phyloP scores from a whole-genome alignment of 2,113 vertebrate genomes.

The Scomber japonicus region DNA sequence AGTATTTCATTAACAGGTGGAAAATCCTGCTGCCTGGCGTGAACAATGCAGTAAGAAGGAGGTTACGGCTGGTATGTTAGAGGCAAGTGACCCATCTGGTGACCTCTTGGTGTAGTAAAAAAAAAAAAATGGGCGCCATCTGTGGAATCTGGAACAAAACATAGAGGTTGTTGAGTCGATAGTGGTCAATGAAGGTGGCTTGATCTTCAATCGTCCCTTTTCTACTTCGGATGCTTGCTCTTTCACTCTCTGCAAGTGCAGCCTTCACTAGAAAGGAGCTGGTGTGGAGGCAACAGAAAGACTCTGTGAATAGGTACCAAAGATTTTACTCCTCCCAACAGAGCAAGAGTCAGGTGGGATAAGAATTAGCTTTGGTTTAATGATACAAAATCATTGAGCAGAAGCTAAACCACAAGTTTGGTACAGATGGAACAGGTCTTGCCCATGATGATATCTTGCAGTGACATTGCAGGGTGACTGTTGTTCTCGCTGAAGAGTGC shows the following conservation, averaged over 20 bases:
- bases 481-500: constrained; percentile 22
- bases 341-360: background rate
- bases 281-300: too few species aligned
- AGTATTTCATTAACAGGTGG: background rate
- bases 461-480: constrained; percentile 14
- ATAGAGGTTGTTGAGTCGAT: too few species aligned
- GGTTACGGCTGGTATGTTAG: background rate
- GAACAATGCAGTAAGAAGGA: background rate
- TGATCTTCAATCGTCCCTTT: background rate
- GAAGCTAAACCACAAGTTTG: background rate
- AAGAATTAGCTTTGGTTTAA: background rate
- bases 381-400: background rate
- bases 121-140: too few species aligned
- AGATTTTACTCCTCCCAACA: background rate
- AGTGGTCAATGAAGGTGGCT: too few species aligned
- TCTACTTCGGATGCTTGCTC: background rate
- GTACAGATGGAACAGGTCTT: background rate
- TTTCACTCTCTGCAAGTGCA: too few species aligned
- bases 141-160: too few species aligned
- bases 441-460: background rate
- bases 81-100: background rate
- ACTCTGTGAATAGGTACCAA: too few species aligned
- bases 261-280: too few species aligned
- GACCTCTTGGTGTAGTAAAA: background rate
- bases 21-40: too few species aligned